phyloP scores from a whole-genome alignment of 2,888 invertebrate genomes.

The Dynastes maya region DNA sequence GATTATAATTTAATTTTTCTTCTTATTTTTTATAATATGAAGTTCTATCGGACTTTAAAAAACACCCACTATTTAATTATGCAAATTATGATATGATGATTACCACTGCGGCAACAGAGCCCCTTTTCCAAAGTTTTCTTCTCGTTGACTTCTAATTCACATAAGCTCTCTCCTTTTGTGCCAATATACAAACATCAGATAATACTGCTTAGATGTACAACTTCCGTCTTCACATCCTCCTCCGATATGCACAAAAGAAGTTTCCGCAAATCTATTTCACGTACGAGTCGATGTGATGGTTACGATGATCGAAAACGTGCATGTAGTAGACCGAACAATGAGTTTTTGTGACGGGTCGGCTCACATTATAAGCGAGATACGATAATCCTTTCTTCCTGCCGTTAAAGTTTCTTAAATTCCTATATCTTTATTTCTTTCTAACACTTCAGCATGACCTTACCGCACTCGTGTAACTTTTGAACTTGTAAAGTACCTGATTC shows the following conservation, averaged over 20 bases:
- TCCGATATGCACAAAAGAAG: neutral
- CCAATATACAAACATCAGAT: too few species aligned
- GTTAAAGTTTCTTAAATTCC: conserved; percentile 49
- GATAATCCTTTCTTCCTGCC: conserved; percentile 46
- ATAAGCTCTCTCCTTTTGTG: too few species aligned
- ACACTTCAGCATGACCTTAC: conserved; percentile 49
- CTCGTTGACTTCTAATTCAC: too few species aligned
- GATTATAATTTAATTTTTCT: too few species aligned
- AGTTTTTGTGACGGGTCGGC: conserved; percentile 32
- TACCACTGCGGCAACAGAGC: too few species aligned
- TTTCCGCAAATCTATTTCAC: conserved; percentile 3
- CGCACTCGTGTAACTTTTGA: conserved; percentile 51
- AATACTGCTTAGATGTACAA: too few species aligned
- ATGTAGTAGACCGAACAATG: conserved; percentile 16
- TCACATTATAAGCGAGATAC: conserved; percentile 46
- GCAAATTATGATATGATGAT: too few species aligned
- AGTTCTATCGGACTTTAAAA: too few species aligned
- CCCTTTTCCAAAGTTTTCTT: too few species aligned
- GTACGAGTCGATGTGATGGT: conserved; percentile 6
- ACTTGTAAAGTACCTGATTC: conserved; percentile 53
- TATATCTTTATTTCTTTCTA: conserved; percentile 46
- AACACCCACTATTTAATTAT: too few species aligned
- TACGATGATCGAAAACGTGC: conserved; percentile 13
- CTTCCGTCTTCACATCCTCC: neutral
- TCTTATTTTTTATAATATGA: too few species aligned